Base-by-base conservation (phyloP, 2,888 invertebrate species). In the Phengaris alcon region DNA sequence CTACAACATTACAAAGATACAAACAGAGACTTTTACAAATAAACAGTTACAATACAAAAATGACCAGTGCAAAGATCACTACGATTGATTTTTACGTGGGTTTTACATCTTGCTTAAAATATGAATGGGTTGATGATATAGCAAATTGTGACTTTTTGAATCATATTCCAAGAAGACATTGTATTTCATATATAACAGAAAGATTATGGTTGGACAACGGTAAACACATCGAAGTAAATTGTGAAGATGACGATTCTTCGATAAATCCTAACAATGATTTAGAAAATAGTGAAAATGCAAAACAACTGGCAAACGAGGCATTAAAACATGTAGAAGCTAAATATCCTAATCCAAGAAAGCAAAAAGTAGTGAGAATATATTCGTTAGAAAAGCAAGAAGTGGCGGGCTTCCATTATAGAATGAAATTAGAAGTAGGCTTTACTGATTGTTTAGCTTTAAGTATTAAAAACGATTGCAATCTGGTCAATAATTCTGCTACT, bases 321-420 rank as follows among this genome's bases (percentile, higher is more conserved):
- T 80, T 93, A 69, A 92, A 87, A 82, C 87, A 90, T 68, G 89
- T 93, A 52, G 93, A 93, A 80, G 90, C 90, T 0, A 93, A 92
- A 78, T 93, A 93, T 79, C 90, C 91, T 2, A 84, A 89, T 77
- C 87, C 89, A 8, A 84, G 83, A 9, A 89, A 87, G 78, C 91
- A 90, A 77, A 88, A 87, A 82, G 82, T 93, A 7, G 86, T 91
- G 2, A 84, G 90, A 77, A 87, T 93, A 81, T 88, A 90, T 79
- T 90, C 91, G 12, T 81, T 92, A 52, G 89, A 92, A 68, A 91
- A 89, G 78, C 91, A 92, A 79, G 82, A 84, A n/a, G 82, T 91
- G 2, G 91, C 92, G 13, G 92, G 91, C 3, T 80, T 90, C 22
- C 93, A 93, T 80, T 93, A 90, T 76, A 86, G 88, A 80, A 83